Conservation (phyloP, 2,888 invertebrate genomes). For the Lamproptera curius region DNA sequence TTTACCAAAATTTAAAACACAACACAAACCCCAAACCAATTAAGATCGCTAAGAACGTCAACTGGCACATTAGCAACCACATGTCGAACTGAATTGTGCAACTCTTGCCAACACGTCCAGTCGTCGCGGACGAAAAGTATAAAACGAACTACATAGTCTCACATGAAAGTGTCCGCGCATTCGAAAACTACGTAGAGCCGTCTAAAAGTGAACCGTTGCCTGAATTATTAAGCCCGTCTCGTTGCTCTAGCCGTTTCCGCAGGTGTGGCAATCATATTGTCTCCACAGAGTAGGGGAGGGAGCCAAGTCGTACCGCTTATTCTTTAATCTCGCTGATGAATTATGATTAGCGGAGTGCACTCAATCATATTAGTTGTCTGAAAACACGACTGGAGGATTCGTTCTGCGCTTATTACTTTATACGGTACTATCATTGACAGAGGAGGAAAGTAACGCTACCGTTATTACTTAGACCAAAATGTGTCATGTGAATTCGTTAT, state of each 20-base stretch:
- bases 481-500: no score
- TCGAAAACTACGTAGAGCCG: conserved; percentile 43
- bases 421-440: no score
- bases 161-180: no score
- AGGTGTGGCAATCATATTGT: conserved; percentile 78
- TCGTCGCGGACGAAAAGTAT: no score
- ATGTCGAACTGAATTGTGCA: no score
- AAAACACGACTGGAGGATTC: conserved; percentile 51
- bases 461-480: background rate
- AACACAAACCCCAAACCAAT: no score
- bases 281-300: conserved; percentile 41
- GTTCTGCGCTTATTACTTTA: no score
- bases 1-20: no score
- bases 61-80: no score
- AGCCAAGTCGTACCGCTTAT: conserved; percentile 52
- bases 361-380: conserved; percentile 69
- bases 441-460: background rate
- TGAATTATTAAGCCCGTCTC: conserved; percentile 75
- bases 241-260: conserved; percentile 73
- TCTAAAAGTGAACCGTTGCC: conserved; percentile 47
- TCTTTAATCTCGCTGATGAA: conserved; percentile 78
- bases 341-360: conserved; percentile 77
- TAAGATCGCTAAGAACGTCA: no score
- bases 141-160: no score
- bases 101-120: no score